These are phyloP conservation scores for Adelognathus sp. DNA, from an alignment of 2,888 invertebrate species.

Conservation along the genomic window DNA sequence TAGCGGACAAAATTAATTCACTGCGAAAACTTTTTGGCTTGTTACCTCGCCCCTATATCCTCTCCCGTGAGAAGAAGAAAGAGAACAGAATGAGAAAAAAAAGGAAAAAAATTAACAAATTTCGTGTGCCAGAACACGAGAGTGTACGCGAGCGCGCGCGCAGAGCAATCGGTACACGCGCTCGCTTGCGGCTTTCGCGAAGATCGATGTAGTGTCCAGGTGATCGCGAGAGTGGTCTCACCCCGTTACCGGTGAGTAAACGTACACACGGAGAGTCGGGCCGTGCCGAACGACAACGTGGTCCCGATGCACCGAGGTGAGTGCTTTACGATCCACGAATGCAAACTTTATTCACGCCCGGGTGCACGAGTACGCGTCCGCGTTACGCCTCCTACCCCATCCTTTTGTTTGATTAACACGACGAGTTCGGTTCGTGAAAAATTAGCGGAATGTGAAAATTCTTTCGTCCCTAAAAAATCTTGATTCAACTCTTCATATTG, in stretches of 20 bases:
- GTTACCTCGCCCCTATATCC: slow-evolving; percentile 33
- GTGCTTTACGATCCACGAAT: slow-evolving; percentile 64
- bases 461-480: neutral
- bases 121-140: slow-evolving; percentile 39
- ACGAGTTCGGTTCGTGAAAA: neutral
- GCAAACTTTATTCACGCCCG: slow-evolving; percentile 54
- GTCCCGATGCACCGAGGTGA: slow-evolving; percentile 62
- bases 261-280: too few relatives aligned
- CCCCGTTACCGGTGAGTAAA: slow-evolving; percentile 65
- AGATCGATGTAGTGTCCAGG: slow-evolving; percentile 67
- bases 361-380: slow-evolving; percentile 16
- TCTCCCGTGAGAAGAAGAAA: too few relatives aligned
- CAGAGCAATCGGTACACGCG: slow-evolving; percentile 40
- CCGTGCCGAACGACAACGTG: slow-evolving; percentile 47
- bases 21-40: slow-evolving; percentile 30
- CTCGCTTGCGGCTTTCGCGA: slow-evolving; percentile 66
- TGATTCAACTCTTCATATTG: neutral
- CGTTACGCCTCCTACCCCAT: slow-evolving; percentile 45
- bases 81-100: neutral
- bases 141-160: slow-evolving; percentile 33
- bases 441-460: neutral
- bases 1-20: slow-evolving; percentile 32
- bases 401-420: slow-evolving; percentile 1
- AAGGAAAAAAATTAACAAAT: slow-evolving; percentile 25
- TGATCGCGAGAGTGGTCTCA: slow-evolving; percentile 55